Percentiles rank a stretch among this genome's conserved stretches.
phyloP scores from a whole-genome alignment of 35 echinoderm and acorn worm genomes.

The Apostichopus japonicus region DNA sequence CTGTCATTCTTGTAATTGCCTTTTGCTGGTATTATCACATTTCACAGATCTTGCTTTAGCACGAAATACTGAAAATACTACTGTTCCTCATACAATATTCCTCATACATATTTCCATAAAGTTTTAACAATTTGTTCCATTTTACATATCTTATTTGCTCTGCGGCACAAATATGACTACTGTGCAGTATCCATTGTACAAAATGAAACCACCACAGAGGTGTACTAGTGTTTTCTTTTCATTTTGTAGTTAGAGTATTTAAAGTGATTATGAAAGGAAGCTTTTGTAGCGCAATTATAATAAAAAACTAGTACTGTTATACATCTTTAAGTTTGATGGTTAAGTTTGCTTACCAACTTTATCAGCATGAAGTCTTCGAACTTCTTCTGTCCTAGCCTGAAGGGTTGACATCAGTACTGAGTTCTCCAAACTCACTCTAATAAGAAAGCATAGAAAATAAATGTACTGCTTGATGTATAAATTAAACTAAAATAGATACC shows the following conservation, averaged over 20 bases:
- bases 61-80: no score
- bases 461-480: no score
- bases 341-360: slow-evolving; percentile 72
- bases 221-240: no score
- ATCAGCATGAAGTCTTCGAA: slow-evolving; percentile 76
- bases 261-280: not conserved
- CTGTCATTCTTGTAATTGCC: not conserved
- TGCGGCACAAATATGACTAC: not conserved
- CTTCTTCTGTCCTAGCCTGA: slow-evolving; percentile 76
- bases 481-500: no score
- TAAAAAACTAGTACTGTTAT: no score
- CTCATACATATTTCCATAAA: no score
- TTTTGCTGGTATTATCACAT: not conserved
- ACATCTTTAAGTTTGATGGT: no score
- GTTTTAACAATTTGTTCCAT: no score
- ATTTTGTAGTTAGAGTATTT: no score
- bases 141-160: no score
- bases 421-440: slow-evolving; percentile 90
- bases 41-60: not conserved
- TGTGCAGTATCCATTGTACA: not conserved
- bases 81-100: no score
- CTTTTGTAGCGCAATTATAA: not conserved
- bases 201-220: no score
- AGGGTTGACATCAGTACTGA: slow-evolving; percentile 81
- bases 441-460: not conserved